Percentiles rank a stretch among this genome's conserved stretches.
Conservation (phyloP, 2,888 invertebrate species). For the Physocephala rufipes region DNA sequence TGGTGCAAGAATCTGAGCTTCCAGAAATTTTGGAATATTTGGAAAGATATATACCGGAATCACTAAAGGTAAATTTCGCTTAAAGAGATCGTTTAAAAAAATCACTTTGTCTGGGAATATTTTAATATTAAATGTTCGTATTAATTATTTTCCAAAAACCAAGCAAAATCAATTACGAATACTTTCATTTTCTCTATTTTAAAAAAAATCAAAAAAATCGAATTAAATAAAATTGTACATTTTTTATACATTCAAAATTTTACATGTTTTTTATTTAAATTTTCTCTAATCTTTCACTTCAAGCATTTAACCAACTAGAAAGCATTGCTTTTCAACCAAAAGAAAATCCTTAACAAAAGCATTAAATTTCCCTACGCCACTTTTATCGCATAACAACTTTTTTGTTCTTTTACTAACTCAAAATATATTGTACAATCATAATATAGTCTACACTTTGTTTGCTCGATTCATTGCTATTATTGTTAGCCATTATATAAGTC, state of each 20-base stretch:
- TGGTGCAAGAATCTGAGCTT: slow-evolving; percentile 85
- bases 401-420: background rate
- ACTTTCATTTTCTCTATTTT: too few species aligned
- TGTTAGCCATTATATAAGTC: background rate
- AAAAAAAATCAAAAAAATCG: too few species aligned
- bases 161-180: too few species aligned
- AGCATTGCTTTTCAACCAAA: background rate
- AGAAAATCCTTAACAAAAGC: too few species aligned
- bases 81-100: slow-evolving; percentile 1
- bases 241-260: too few species aligned
- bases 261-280: too few species aligned
- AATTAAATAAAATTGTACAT: too few species aligned
- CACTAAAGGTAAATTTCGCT: slow-evolving; percentile 85
- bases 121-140: too few species aligned
- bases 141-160: too few species aligned
- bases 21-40: slow-evolving; percentile 82
- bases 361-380: slow-evolving; percentile 1
- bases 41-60: slow-evolving; percentile 84
- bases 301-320: too few species aligned
- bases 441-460: background rate
- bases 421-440: background rate
- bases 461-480: slow-evolving; percentile 2
- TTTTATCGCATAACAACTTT: background rate
- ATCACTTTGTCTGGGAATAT: too few species aligned
- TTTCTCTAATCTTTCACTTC: too few species aligned